Evolutionary conservation across 2,113 vertebrate genomes (phyloP), one percentile per base, ranked within the genome.

Genomic region (Raja brachyura): DNA sequence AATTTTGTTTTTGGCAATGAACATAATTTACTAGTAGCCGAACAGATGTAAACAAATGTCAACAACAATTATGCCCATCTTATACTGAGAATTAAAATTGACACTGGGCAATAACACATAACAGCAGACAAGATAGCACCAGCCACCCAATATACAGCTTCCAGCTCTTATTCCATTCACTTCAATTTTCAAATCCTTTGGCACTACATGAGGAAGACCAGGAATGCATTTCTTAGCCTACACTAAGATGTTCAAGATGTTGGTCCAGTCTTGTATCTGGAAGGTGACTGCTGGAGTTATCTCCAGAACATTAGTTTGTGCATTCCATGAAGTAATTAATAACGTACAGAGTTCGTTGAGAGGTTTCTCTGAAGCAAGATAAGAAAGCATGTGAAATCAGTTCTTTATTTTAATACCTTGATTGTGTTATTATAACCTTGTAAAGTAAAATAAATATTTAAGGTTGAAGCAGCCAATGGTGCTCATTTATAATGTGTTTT

Each of bases 291-390:
- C 28, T 16, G n/a, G 59, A 61, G 28, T 88, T 63, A 66, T 66
- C 83, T 63, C 83, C 56, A 88, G 83, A 31, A 88, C 13, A 31
- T 88, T 88, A 86, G 59, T 63, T 63, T 88, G 83, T 88, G 6
- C 83, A 88, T 63, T 88, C 59, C 83, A 18, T n/a, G 7, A 63
- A 63, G 59, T 66, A 2, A 88, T 88, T 88, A 63, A 63, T 88
- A 31, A 66, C 31, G 13, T 66, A 16, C 5, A 31, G 61, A 88
- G n/a, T 88, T 11, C 83, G 63, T 61, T n/a, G 83, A 66, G n/a
- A 33, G n/a, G 83, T 88, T 18, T 14, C 59, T 18, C 83, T 33
- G 83, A 88, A n/a, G 83, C 59, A 63, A 16, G 83, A 33, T 88
- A 88, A 88, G 56, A 16, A 18, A 61, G 28, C 63, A 6, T 88